Evolutionary conservation across 2,888 invertebrate species (phyloP), one percentile per base, ranked within the genome.

Genomic region (Branchellion lobata): DNA sequence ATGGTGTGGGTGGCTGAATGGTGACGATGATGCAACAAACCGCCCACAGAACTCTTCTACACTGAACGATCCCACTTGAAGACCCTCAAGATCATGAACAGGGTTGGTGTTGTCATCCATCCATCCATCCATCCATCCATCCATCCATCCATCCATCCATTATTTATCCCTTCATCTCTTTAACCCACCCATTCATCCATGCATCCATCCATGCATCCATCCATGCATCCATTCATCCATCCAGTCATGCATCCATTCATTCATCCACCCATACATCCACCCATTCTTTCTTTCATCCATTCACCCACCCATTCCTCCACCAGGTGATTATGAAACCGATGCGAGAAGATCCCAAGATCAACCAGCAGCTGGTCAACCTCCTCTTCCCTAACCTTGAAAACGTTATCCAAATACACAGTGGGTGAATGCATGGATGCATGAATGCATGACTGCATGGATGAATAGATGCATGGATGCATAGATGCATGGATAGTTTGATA

Each of bases 41-140:
- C 40, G 72, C 24, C 82, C 79, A 31, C 86, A 90, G 91, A 91
- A 86, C 86, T 91, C 81, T 89, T 90, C 85, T 92, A 94, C 85
- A 94, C 96, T 18, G 95, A 96, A 87, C 90, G 92, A 82, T 93
- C 94, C 29, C 95, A 96, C 89, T 92, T 94, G 78, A 91, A 94
- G 79, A 94, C 93, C 89, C 90, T 96, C 84, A 93, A 93, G 86
- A 93, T 95, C 1, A 90, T 96, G 91, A 91, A 57, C 3, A 8
- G 24, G 61, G 61, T 57, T 14, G 40, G 40, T 40, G 5, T 14
- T n/a, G n/a, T 8, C 40, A 40, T 14, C 5, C 40, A 40, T 14
- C 5, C 24, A 24, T n/a, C 3, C 24, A 18, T n/a, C 5, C 61
- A 34, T 33, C 77, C 40, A 40, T 14, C 5, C 40, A 40, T 14